phyloP scores from a whole-genome alignment of 2,113 vertebrate species.

The Pollimyrus isidori region DNA sequence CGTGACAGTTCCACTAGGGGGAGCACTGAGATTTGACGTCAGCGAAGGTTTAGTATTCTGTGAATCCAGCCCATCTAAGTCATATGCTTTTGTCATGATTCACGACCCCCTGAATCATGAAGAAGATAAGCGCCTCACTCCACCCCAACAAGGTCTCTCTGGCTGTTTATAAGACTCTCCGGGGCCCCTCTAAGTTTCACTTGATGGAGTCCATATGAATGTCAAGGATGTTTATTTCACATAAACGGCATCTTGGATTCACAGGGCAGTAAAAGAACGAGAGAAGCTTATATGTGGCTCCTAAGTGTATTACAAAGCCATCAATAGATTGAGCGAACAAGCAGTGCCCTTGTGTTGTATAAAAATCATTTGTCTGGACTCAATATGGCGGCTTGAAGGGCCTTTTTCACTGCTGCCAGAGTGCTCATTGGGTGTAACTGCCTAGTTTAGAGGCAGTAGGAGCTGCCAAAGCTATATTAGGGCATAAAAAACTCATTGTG shows the following conservation, averaged over 20 bases:
- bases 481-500: not conserved
- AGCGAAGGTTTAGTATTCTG: not conserved
- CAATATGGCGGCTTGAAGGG: not conserved
- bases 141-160: slow-evolving; percentile 5
- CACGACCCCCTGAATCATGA: not conserved
- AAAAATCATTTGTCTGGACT: slow-evolving; percentile 7
- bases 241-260: slow-evolving; percentile 16
- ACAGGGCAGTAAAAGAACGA: slow-evolving; percentile 32
- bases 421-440: not conserved
- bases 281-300: slow-evolving; percentile 35
- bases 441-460: not conserved
- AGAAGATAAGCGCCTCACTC: not conserved
- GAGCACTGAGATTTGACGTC: not conserved
- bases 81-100: slow-evolving; percentile 12
- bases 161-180: slow-evolving; percentile 30
- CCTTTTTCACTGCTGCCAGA: not conserved
- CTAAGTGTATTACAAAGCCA: slow-evolving; percentile 42
- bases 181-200: slow-evolving; percentile 6
- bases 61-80: not conserved
- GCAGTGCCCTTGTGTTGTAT: slow-evolving; percentile 15
- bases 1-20: not conserved
- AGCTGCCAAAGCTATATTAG: not conserved
- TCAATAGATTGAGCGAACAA: slow-evolving; percentile 26
- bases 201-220: slow-evolving; percentile 31
- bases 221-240: slow-evolving; percentile 36